A percentile compares a stretch with the other conserved stretches of the same genome.
Evolutionary conservation across 1,140 invertebrate genomes (phyloP).

Genomic region (Drosophila subobscura): DNA sequence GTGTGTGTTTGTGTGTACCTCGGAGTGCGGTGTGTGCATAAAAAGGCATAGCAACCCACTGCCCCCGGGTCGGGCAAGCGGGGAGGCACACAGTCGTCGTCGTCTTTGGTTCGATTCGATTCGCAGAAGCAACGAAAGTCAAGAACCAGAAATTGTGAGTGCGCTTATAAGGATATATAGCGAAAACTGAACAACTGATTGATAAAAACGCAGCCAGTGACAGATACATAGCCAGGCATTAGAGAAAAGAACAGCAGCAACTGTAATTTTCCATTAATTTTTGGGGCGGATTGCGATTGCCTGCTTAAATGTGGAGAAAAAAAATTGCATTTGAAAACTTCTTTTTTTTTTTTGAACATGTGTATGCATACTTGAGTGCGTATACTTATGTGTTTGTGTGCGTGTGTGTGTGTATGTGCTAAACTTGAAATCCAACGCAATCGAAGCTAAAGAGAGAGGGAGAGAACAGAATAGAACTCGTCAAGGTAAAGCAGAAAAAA

Average conservation of each 20-base stretch:
- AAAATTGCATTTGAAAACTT: slow-evolving; percentile 51
- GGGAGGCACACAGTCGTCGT: slow-evolving; percentile 7
- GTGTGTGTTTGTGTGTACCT: not conserved
- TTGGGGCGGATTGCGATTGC: slow-evolving; percentile 41
- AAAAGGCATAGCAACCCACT: slow-evolving; percentile 53
- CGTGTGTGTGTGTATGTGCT: slow-evolving; percentile 53
- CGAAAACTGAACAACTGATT: slow-evolving; percentile 5
- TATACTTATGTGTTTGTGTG: slow-evolving; percentile 22
- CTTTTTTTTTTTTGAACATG: slow-evolving; percentile 47
- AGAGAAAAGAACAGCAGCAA: slow-evolving; percentile 44
- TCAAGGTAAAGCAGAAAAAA: slow-evolving; percentile 61
- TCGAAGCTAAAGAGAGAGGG: slow-evolving; percentile 36
- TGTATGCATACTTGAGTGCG: slow-evolving; percentile 29
- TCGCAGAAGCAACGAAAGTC: slow-evolving; percentile 40
- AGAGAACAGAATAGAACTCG: slow-evolving; percentile 59
- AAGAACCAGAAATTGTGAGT: slow-evolving; percentile 44
- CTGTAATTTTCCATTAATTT: slow-evolving; percentile 49
- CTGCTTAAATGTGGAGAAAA: slow-evolving; percentile 23
- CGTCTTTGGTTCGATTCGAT: slow-evolving; percentile 24
- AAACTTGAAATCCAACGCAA: slow-evolving; percentile 73
- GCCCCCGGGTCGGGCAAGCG: slow-evolving; percentile 33
- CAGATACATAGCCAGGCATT: slow-evolving; percentile 8
- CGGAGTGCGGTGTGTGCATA: slow-evolving; percentile 42
- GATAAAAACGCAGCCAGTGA: slow-evolving; percentile 6
- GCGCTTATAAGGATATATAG: slow-evolving; percentile 49